Evolutionary conservation across 2,113 vertebrate genomes (phyloP), one percentile per base, ranked within the genome.

Genomic region (Casuarius casuarius): DNA sequence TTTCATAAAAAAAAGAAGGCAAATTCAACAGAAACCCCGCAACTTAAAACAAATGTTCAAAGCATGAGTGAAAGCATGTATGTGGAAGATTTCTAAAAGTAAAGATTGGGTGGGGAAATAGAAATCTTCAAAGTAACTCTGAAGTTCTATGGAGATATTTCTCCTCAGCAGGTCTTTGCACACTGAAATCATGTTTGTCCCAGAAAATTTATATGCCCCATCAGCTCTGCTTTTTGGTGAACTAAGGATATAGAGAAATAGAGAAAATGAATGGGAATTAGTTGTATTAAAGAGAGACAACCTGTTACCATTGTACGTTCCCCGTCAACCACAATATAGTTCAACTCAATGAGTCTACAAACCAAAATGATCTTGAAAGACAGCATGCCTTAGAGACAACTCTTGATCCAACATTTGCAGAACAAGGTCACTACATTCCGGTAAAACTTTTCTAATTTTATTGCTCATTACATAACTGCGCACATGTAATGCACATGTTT

Each of bases 161-260:
- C 13, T 7, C 6, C 15, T 18, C 59, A 20, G 26, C 9, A 70
- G 26, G 56, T 44, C 40, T 62, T 63, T 6, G 5, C 29, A 31
- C 8, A 21, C 25, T 0, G 0, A 81, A 28, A 5, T 40, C 11
- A 15, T 0, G 0, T 42, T 75, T 87, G 21, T n/a, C 54, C 80
- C 19, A 7, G 48, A 65, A 52, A 38, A 21, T 25, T 25, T 35
- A 25, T n/a, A 20, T 35, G 26, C 3, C 31, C 2, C 4, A 21
- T 13, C 42, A 46, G 33, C 46, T 71, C 25, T 28, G 33, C 7
- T 70, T 89, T 61, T 74, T 11, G 22, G 75, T 2, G 51, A 28
- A 54, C 17, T 81, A 48, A 81, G 79, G 73, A 13, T 10, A 40
- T 10, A 66, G 42, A 84, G 7, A 78, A 78, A 91, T 51, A n/a